A percentile compares a stretch with the other conserved stretches of the same genome.
phyloP scores from a whole-genome alignment of 2,797 vertebrate genomes.

The Rhabdophis nuchalis region DNA sequence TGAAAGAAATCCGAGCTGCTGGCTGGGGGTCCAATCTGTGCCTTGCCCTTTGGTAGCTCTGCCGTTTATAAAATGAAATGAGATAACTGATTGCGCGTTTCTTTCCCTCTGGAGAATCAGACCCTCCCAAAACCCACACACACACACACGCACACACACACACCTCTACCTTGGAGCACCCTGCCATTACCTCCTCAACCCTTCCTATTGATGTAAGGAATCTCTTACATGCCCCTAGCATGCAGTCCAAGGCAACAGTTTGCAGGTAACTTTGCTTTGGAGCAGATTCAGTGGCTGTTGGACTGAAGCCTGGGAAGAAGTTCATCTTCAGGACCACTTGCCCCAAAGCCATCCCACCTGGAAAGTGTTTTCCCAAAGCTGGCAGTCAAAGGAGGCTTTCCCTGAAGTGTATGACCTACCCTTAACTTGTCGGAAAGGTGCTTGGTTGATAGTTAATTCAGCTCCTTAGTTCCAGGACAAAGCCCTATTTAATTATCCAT shows the following conservation, averaged over 20 bases:
- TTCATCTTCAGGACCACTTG: background rate
- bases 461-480: slow-evolving; percentile 14
- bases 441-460: background rate
- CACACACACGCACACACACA: too few relatives aligned
- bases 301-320: background rate
- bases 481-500: background rate
- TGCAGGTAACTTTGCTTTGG: background rate
- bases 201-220: background rate
- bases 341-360: background rate
- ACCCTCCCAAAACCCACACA: background rate
- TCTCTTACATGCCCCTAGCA: background rate
- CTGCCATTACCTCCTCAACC: background rate
- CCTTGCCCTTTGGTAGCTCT: background rate
- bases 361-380: background rate
- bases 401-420: background rate
- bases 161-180: too few relatives aligned
- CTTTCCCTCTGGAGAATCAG: background rate
- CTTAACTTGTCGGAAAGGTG: too few relatives aligned
- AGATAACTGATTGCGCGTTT: background rate
- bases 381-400: background rate
- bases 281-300: too few relatives aligned
- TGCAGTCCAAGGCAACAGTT: background rate
- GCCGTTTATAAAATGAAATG: background rate
- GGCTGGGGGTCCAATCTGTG: background rate
- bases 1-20: background rate